Evolutionary conservation across 64 coral and sea anemone species (phyloP).

Genomic region (Porites lutea): DNA sequence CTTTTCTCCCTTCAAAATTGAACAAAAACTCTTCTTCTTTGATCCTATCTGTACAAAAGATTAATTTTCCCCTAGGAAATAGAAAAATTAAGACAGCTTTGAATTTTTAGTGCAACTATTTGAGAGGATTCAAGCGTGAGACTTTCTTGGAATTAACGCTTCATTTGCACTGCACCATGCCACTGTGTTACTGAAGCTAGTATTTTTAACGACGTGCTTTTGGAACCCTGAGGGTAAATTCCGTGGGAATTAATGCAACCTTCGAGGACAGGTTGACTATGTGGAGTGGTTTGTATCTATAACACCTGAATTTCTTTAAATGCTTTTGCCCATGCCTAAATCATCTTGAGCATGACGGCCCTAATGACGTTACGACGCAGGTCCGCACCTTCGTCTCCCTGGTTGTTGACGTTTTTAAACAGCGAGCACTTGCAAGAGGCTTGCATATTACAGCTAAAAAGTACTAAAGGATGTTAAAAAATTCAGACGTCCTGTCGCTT

Average conservation of each 20-base stretch:
- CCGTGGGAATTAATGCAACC: no score
- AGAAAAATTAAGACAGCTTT: neutral
- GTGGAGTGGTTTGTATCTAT: neutral
- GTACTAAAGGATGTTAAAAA: neutral
- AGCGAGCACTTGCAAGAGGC: neutral
- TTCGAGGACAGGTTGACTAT: no score
- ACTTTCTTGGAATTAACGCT: slow-evolving; percentile 45
- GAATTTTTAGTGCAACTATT: neutral
- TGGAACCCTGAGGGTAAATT: neutral
- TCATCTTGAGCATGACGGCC: no score
- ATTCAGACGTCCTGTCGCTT: neutral
- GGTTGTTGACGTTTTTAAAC: no score
- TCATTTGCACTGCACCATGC: slow-evolving; percentile 12
- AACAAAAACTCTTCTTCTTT: no score
- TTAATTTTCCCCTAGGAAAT: slow-evolving; percentile 6
- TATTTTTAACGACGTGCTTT: neutral
- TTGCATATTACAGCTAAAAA: neutral
- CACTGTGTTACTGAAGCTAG: neutral
- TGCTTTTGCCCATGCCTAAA: neutral
- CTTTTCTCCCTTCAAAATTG: no score
- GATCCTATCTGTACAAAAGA: neutral
- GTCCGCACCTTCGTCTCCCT: neutral
- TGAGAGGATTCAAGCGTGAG: neutral
- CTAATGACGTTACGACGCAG: no score
- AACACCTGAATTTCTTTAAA: neutral